Base-by-base conservation (phyloP, 1,140 invertebrate genomes). In the Polyergus mexicanus region DNA sequence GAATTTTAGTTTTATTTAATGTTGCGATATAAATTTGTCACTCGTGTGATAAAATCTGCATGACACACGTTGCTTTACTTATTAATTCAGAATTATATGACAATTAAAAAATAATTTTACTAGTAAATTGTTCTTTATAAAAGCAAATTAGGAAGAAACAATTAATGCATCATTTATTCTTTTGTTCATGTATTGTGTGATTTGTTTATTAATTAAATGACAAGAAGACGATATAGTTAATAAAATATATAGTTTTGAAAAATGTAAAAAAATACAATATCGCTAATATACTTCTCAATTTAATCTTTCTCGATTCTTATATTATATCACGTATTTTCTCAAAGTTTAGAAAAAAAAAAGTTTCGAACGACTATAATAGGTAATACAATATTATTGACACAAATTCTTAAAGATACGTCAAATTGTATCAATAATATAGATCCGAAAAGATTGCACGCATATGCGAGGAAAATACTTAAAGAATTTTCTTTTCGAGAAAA, bases 391-490 rank as follows among this genome's bases (percentile, higher is more conserved):
- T 1, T 16, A 6, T 54, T 56, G 28, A 51, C n/a, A 13, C 19
- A 35, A 25, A 28, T 35, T 16, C 7, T 7, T 4, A 6, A 54
- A 38, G 4, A 63, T 25, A 63, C 10, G 25, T 28, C 22, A 62
- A 10, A 62, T 25, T 62, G 22, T 25, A 10, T 25, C 25, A 25
- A 28, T 28, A 62, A 62, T 62, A 11, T 2, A 62, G 22, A 62
- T 1, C 13, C 0, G 13, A 28, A 62, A 13, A 47, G 44, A 25
- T 3, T 2, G n/a, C 66, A 80, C 84, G 35, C 51, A 78, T 32
- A 2, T 28, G 3, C n/a, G 25, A 38, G 35, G 6, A 38, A 4
- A 81, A 86, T 87, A 90, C 78, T 8, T 38, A 19, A 54, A 44
- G 13, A 71, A 35, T 3, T 60, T 60, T 25, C 8, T 60, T 25